Evolutionary conservation across 2,797 vertebrate species (phyloP).

Genomic region (Apodemus agrarius): DNA sequence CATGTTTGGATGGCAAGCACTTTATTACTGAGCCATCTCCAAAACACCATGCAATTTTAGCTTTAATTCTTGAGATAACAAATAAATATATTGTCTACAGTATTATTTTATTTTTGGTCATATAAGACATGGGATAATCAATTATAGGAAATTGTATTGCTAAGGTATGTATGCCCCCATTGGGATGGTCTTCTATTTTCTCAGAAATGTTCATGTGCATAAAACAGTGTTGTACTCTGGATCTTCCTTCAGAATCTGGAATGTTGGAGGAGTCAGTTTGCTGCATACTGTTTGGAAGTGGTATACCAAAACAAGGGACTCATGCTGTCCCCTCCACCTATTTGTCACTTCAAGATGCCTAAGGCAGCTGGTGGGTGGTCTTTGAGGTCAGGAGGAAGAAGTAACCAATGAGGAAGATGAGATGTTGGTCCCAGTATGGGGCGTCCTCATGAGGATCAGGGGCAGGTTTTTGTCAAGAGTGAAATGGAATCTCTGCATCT

Average conservation of each 20-base stretch:
- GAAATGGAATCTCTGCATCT: neutral
- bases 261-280: neutral
- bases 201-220: neutral
- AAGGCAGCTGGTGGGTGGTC: too few species aligned
- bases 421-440: neutral
- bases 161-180: neutral
- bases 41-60: neutral
- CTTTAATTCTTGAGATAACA: neutral
- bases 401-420: neutral
- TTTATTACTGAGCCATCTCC: neutral
- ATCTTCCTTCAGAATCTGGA: neutral
- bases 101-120: neutral
- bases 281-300: neutral
- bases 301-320: neutral
- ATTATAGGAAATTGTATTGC: neutral
- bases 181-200: neutral
- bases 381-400: neutral
- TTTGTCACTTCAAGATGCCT: neutral
- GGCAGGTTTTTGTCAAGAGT: neutral
- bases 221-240: neutral
- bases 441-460: neutral
- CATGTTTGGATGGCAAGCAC: neutral
- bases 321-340: neutral
- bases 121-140: neutral
- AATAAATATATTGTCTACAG: slow-evolving; percentile 7